Percentiles rank a stretch among this genome's conserved stretches.
Evolutionary conservation across 64 coral and sea anemone genomes (phyloP).

Genomic region (Anthopleura sola): DNA sequence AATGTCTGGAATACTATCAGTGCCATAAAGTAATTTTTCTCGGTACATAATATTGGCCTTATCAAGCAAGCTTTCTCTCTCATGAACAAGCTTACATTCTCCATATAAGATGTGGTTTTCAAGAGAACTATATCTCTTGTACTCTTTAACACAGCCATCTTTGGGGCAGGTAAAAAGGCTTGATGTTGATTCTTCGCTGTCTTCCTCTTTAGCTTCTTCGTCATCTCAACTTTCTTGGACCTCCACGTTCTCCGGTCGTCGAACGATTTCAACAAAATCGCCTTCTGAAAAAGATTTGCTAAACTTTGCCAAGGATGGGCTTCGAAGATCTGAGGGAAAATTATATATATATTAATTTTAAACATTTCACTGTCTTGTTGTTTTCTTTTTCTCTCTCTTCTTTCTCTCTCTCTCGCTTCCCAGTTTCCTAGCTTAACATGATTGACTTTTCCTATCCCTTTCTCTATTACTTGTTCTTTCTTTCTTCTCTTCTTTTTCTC

Average conservation of each 20-base stretch:
- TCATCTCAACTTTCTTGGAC: neutral
- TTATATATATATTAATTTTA: neutral
- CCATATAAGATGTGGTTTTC: slow-evolving; percentile 42
- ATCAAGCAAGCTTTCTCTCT: slow-evolving; percentile 12
- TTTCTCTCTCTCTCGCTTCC: too few relatives aligned
- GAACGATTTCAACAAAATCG: neutral
- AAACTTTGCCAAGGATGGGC: neutral
- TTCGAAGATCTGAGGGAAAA: neutral
- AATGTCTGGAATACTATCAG: neutral
- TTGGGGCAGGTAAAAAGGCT: slow-evolving; percentile 19
- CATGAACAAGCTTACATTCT: slow-evolving; percentile 11
- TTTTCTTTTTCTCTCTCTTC: too few relatives aligned
- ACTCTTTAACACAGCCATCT: slow-evolving; percentile 18
- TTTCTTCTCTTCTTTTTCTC: too few relatives aligned
- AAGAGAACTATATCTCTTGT: slow-evolving; percentile 11
- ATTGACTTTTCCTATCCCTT: too few relatives aligned
- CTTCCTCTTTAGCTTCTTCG: neutral
- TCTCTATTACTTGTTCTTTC: too few relatives aligned
- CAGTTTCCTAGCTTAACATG: too few relatives aligned
- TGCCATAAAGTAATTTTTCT: slow-evolving; percentile 8
- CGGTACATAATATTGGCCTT: slow-evolving; percentile 5
- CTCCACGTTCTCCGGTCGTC: neutral
- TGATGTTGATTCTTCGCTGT: neutral
- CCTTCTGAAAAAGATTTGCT: neutral
- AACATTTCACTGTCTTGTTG: too few relatives aligned